phyloP scores from a whole-genome alignment of 2,113 vertebrate genomes.

The Mustelus asterias region DNA sequence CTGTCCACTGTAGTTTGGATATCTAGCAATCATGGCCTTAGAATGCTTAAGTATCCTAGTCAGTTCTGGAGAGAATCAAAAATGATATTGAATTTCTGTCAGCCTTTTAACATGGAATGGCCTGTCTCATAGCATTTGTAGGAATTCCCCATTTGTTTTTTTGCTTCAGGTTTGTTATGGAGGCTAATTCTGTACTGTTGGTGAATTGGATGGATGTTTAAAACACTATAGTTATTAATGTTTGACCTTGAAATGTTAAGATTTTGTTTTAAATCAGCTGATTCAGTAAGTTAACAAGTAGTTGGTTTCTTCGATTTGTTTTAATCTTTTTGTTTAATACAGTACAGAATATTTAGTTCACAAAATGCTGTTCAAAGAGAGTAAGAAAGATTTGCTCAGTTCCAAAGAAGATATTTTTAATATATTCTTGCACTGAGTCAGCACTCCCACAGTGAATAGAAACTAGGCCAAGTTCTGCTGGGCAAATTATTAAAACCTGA shows the following conservation, averaged over 20 bases:
- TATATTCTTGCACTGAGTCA: not conserved
- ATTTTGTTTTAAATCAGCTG: not conserved
- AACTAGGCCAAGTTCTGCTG: not conserved
- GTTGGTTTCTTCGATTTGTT: not conserved
- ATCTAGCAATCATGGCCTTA: conserved; percentile 44
- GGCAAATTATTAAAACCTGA: not conserved
- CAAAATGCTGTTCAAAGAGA: not conserved
- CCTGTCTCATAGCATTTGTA: conserved; percentile 43
- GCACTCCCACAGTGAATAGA: not conserved
- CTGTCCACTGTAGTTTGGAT: conserved; percentile 43
- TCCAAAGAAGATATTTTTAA: conserved; percentile 8
- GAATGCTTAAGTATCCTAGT: conserved; percentile 42
- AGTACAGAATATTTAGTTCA: not conserved
- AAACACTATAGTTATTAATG: not conserved
- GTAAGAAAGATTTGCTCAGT: conserved; percentile 4
- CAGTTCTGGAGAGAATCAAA: conserved; percentile 49
- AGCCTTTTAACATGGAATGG: conserved; percentile 43
- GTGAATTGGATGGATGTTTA: conserved; percentile 9
- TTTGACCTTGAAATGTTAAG: not conserved
- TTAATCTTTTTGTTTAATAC: not conserved
- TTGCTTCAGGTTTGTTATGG: not conserved
- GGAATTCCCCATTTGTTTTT: conserved; percentile 39
- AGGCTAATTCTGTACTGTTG: not conserved
- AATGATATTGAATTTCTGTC: conserved; percentile 49
- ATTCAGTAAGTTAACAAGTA: not conserved